Conservation (phyloP, 35 echinoderm and acorn worm species). For the Anneissia japonica region DNA sequence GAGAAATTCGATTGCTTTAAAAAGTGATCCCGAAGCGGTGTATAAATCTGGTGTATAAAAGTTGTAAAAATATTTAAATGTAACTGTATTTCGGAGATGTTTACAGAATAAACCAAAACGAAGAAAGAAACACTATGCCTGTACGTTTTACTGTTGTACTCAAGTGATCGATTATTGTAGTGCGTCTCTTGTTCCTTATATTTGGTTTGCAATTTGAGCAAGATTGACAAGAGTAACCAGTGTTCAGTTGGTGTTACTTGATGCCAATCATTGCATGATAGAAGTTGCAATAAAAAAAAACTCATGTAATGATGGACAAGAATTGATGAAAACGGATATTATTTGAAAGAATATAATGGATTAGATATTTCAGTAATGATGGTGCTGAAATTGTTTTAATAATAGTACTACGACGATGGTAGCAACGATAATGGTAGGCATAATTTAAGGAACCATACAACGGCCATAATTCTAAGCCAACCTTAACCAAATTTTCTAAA, state of each 20-base stretch:
- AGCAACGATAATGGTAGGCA: no score
- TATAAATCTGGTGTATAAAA: no score
- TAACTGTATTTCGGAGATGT: neutral
- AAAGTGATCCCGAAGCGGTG: no score
- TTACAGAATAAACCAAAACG: neutral
- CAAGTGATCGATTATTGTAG: neutral
- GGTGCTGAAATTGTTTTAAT: no score
- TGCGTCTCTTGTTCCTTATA: neutral
- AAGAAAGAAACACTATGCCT: neutral
- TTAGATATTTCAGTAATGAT: no score
- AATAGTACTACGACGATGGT: no score
- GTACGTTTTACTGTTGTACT: neutral
- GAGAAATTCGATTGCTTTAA: no score
- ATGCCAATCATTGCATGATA: neutral
- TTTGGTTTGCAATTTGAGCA: neutral
- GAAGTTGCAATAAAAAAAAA: neutral
- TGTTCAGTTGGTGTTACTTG: neutral
- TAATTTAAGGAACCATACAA: no score
- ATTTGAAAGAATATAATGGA: no score
- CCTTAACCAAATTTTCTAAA: no score
- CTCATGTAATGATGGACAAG: neutral
- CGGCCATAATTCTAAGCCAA: no score
- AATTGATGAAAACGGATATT: no score
- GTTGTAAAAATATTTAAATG: neutral
- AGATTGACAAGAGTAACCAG: neutral